Evolutionary conservation across 2,888 invertebrate genomes (phyloP).

Genomic region (Habrosyne pyritoides): DNA sequence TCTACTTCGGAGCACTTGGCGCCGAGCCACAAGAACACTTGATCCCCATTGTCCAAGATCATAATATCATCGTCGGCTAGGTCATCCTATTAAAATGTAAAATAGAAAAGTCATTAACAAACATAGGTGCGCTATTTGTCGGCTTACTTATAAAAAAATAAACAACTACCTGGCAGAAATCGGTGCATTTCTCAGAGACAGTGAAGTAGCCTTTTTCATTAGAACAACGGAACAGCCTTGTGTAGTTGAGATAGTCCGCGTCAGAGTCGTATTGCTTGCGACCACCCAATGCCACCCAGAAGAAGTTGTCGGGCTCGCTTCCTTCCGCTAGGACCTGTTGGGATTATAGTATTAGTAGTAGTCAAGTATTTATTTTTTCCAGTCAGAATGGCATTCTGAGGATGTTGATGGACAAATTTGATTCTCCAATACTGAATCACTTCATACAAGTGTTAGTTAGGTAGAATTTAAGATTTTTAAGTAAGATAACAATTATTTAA

Average conservation of each 20-base stretch:
- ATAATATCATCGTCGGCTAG: conserved; percentile 99
- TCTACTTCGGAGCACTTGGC: conserved; percentile 99
- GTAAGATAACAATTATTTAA: too few relatives aligned
- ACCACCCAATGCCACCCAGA: conserved; percentile 98
- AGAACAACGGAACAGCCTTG: conserved; percentile 98
- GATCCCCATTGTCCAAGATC: conserved; percentile 99
- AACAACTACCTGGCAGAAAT: conserved; percentile 93
- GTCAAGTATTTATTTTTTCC: too few relatives aligned
- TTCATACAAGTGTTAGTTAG: too few relatives aligned
- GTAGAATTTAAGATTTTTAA: too few relatives aligned
- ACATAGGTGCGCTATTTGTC: too few relatives aligned
- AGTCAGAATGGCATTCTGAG: too few relatives aligned
- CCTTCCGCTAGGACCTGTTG: conserved; percentile 94
- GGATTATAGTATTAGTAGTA: too few relatives aligned
- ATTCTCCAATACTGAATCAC: too few relatives aligned
- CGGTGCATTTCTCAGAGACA: conserved; percentile 99
- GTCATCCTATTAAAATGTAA: conserved; percentile 93
- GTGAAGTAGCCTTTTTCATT: conserved; percentile 99
- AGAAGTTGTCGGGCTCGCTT: conserved; percentile 98
- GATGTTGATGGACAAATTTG: too few relatives aligned
- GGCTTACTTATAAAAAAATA: conserved; percentile 6
- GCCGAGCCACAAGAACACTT: conserved; percentile 99
- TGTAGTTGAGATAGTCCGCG: conserved; percentile 96
- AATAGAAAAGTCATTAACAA: too few relatives aligned
- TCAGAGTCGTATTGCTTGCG: conserved; percentile 94